A percentile compares a stretch with the other conserved stretches of the same genome.
phyloP scores from a whole-genome alignment of 1,140 invertebrate genomes.

The Aphis gossypii region DNA sequence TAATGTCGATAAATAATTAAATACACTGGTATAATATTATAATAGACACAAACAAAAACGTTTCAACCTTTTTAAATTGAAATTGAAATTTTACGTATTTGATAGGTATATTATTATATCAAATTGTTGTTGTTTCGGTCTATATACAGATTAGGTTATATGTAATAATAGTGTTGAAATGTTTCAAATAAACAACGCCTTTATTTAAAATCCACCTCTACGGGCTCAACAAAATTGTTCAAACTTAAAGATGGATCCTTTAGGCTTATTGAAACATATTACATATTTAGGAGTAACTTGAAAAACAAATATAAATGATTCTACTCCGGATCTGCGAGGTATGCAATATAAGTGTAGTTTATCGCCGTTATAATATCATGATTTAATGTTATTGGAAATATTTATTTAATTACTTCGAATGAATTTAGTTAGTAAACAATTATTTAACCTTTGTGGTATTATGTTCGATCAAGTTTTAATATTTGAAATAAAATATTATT shows the following conservation, averaged over 20 bases:
- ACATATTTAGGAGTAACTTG: neutral
- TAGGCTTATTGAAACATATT: neutral
- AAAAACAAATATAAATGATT: neutral
- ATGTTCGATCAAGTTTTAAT: neutral
- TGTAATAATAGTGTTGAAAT: neutral
- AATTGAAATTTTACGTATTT: neutral
- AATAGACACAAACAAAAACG: neutral
- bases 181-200: neutral
- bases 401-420: neutral
- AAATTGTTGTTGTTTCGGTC: neutral
- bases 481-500: neutral
- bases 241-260: neutral
- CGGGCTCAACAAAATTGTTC: neutral
- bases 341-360: too few relatives aligned
- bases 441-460: neutral
- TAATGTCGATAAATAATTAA: too few relatives aligned
- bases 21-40: neutral
- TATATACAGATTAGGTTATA: neutral
- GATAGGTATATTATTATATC: neutral
- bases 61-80: too few relatives aligned
- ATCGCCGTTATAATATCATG: too few relatives aligned
- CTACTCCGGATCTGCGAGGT: neutral
- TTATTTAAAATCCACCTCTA: neutral
- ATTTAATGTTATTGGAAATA: neutral
- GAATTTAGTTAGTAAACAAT: neutral